phyloP scores from a whole-genome alignment of 2,113 vertebrate genomes.

The Pterocles orientalis region DNA sequence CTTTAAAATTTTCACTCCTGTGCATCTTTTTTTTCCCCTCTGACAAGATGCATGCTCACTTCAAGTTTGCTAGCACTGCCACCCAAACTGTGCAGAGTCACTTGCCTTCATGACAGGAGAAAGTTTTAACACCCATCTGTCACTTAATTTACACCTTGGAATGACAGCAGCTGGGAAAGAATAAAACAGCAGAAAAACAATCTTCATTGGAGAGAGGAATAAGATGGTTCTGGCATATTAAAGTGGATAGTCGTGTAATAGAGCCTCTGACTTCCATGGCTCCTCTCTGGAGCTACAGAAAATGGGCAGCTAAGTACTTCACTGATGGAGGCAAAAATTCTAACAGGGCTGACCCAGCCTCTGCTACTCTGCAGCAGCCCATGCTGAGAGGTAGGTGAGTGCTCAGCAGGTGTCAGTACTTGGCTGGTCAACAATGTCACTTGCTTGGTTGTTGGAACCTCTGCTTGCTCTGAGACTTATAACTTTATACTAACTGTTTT shows the following conservation, averaged over 20 bases:
- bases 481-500: neutral
- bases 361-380: neutral
- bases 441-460: neutral
- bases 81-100: neutral
- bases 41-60: neutral
- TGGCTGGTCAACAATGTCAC: neutral
- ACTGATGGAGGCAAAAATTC: neutral
- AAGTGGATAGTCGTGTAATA: neutral
- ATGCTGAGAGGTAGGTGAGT: neutral
- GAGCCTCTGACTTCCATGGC: neutral
- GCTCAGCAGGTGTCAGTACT: neutral
- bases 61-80: neutral
- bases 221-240: neutral
- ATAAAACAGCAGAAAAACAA: neutral
- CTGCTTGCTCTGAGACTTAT: neutral
- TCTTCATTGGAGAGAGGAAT: neutral
- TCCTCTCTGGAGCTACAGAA: neutral
- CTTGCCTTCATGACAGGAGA: neutral
- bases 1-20: neutral
- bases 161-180: neutral
- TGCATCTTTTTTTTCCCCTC: neutral
- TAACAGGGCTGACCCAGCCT: neutral
- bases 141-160: neutral
- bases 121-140: neutral
- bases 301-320: neutral